A percentile compares a stretch with the other conserved stretches of the same genome.
phyloP scores from a whole-genome alignment of 2,113 vertebrate species.

The Cyanoderma ruficeps region DNA sequence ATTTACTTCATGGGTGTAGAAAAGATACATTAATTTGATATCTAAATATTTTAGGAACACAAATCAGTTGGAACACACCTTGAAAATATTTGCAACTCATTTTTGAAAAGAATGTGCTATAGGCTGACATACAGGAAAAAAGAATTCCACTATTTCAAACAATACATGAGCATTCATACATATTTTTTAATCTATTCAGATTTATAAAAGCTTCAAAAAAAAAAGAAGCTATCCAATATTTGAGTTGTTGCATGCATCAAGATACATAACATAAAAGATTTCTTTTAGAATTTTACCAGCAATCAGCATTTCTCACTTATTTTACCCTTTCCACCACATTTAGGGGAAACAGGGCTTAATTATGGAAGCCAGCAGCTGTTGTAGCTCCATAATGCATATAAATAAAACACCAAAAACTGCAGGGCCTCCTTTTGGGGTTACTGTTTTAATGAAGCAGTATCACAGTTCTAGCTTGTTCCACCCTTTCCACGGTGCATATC shows the following conservation, averaged over 20 bases:
- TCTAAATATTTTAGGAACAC: background rate
- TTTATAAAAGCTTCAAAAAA: background rate
- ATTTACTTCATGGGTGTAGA: background rate
- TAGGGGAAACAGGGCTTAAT: constrained; percentile 25
- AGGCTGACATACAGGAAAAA: background rate
- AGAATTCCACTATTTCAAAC: background rate
- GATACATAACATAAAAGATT: background rate
- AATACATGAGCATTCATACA: background rate
- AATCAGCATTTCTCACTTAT: background rate
- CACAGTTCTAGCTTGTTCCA: background rate
- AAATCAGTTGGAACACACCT: background rate
- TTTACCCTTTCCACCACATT: background rate
- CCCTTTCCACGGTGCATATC: background rate
- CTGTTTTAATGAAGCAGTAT: background rate
- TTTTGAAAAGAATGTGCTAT: background rate
- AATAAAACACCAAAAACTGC: background rate
- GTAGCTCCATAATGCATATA: background rate
- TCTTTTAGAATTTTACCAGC: background rate
- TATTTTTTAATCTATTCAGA: background rate
- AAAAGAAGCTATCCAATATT: background rate
- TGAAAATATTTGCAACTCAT: background rate
- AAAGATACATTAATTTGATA: background rate
- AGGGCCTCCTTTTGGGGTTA: background rate
- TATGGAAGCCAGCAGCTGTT: constrained; percentile 27
- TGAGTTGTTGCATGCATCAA: background rate